Base-by-base conservation (phyloP, 2,113 vertebrate species). In the Choloepus hoffmanni region DNA sequence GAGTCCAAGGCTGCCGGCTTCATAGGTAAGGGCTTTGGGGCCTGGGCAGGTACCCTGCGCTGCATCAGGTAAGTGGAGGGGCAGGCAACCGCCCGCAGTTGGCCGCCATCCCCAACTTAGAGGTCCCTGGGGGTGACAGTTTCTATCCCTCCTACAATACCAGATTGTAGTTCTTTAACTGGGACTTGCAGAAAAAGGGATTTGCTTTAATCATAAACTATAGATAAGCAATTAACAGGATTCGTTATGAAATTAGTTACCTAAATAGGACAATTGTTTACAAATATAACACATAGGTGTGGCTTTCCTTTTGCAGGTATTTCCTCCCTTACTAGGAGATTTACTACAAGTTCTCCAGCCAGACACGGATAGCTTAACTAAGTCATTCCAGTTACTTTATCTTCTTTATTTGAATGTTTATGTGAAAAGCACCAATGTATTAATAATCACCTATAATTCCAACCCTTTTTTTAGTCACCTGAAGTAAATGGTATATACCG, bases 391-490 rank as follows among this genome's bases (percentile, higher is more conserved):
- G 40, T 45, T 68, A 43, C n/a, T 28, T 60, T 26, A 16, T 77
- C 65, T 43, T 84, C 83, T 88, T 67, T 67, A 89, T 43, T 60
- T 85, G 72, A 94, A 85, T 24, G n/a, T 60, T 94, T 53, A 50
- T 81, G 94, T 74, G 76, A 74, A 70, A 97, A 90, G 65, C 48
- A 82, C 50, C 12, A 15, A 92, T 79, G 50, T 76, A 76, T 85
- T 77, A 15, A 68, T 67, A 87, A 84, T 70, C 73, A 55, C 23
- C 70, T 81, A 23, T 55, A 50, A 76, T 81, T 8, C 28, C 14
- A 12, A 63, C 26, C 26, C 10, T 40, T 58, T 86, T 43, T 24
- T 10, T 7, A 50, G 73, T 73, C 62, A 26, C 33, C 45, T 53
- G 43, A 77, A 58, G 21, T 85, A 68, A 95, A n/a, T 83, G 50